Evolutionary conservation across 1,140 invertebrate species (phyloP).

Genomic region (Zaprionus ghesquierei): DNA sequence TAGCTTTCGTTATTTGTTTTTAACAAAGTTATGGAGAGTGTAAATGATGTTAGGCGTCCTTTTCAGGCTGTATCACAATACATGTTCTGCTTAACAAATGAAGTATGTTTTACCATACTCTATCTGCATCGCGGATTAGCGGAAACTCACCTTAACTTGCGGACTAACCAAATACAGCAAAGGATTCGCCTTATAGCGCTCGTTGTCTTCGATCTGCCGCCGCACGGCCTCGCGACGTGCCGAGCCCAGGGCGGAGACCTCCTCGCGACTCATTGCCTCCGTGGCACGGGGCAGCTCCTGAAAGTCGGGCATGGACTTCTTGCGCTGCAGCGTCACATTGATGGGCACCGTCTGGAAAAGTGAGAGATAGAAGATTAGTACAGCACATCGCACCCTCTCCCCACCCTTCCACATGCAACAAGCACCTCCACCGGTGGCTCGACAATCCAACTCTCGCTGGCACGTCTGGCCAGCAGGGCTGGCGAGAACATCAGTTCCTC

Average conservation of each 20-base stretch:
- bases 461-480: slow-evolving; percentile 90
- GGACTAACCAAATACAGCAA: slow-evolving; percentile 97
- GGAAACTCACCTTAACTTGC: slow-evolving; percentile 93
- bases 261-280: slow-evolving; percentile 94
- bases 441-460: slow-evolving; percentile 93
- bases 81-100: too few species aligned
- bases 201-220: slow-evolving; percentile 94
- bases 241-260: slow-evolving; percentile 96
- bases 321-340: slow-evolving; percentile 90
- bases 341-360: slow-evolving; percentile 87
- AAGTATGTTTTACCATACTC: too few species aligned
- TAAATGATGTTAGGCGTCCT: too few species aligned
- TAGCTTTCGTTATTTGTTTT: too few species aligned
- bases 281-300: slow-evolving; percentile 90
- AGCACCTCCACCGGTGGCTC: slow-evolving; percentile 90
- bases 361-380: neutral
- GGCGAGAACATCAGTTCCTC: slow-evolving; percentile 93
- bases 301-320: slow-evolving; percentile 97
- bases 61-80: too few species aligned
- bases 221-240: slow-evolving; percentile 96
- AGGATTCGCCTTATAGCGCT: slow-evolving; percentile 95
- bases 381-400: neutral
- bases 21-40: too few species aligned
- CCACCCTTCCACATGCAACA: neutral
- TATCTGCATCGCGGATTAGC: neutral